Percentiles rank a stretch among this genome's conserved stretches.
These are phyloP conservation scores for Dryobates pubescens DNA, from an alignment of 2,797 vertebrate genomes.

Conservation along the genomic window DNA sequence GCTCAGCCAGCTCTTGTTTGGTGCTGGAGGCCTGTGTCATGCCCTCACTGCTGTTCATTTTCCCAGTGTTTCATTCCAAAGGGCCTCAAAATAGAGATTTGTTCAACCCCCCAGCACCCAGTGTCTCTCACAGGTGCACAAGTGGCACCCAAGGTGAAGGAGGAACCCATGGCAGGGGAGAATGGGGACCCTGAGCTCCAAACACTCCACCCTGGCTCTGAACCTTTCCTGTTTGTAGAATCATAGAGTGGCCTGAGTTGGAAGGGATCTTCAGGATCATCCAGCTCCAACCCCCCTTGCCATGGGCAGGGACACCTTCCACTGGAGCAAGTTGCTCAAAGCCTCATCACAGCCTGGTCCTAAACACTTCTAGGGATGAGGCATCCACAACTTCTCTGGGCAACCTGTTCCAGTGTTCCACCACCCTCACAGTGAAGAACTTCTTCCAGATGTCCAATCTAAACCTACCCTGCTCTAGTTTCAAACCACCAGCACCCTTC, in stretches of 20 bases:
- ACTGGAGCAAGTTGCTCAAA: no score
- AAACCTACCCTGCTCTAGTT: no score
- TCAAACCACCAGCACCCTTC: neutral
- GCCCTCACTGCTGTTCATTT: accelerated
- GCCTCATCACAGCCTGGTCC: no score
- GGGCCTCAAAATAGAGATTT: neutral
- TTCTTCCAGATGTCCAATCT: no score
- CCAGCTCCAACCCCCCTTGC: no score
- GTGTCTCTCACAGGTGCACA: accelerated
- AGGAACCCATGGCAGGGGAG: neutral
- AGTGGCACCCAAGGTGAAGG: neutral
- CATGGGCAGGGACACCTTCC: no score
- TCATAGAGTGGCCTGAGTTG: no score
- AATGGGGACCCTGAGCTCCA: accelerated
- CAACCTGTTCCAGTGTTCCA: no score
- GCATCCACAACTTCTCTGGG: no score
- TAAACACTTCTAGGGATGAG: no score
- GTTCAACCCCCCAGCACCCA: neutral
- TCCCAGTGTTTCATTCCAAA: neutral
- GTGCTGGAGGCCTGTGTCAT: neutral
- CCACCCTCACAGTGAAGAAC: no score
- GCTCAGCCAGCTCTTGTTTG: neutral
- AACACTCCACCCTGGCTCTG: neutral
- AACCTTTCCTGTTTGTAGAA: neutral
- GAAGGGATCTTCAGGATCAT: no score